Base-by-base conservation (phyloP, 2,113 vertebrate genomes). In the Pseudopipra pipra region DNA sequence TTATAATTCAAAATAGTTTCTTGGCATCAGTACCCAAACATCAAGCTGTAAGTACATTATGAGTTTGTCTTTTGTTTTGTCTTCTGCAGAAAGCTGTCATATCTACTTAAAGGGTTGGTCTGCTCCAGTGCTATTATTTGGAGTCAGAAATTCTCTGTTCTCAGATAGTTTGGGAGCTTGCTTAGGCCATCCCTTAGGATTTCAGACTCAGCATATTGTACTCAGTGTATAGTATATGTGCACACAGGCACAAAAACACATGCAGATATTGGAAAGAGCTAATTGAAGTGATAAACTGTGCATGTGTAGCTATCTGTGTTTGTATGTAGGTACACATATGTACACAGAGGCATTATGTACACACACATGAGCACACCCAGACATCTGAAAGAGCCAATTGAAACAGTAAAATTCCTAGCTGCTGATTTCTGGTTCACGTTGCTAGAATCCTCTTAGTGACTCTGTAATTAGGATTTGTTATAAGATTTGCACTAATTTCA, bases 391-490 rank as follows among this genome's bases (percentile, higher is more conserved):
- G 51, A 39, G 21, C 76, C 81, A 25, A 49, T 11, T 47, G 56
- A 71, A 86, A 51, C 47, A 25, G 23, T 73, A 23, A 63, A 54
- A 58, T 47, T 84, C 14, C 21, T 86, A 47, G 24, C 72, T 96
- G 23, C 74, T 74, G 27, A 63, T 65, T 85, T 89, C 77, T 87
- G 66, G 65, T 65, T 95, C 66, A 61, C 35, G 12, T 74, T 89
- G 51, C 62, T 81, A 44, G 80, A 78, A 78, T 91, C n/a, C 12
- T 91, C 76, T 59, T 77, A 37, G 30, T 59, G 37, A 47, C 68
- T 76, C 54, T 75, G 44, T 87, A 93, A 95, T 93, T 90, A 92
- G 66, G 43, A 84, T 89, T 89, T 88, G 41, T 86, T 65, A 78
- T 77, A 80, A 86, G 86, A 81, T 88, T 76, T 92, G 43, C 47